phyloP scores from a whole-genome alignment of 2,888 invertebrate genomes.

The Carpatolechia fugitivella region DNA sequence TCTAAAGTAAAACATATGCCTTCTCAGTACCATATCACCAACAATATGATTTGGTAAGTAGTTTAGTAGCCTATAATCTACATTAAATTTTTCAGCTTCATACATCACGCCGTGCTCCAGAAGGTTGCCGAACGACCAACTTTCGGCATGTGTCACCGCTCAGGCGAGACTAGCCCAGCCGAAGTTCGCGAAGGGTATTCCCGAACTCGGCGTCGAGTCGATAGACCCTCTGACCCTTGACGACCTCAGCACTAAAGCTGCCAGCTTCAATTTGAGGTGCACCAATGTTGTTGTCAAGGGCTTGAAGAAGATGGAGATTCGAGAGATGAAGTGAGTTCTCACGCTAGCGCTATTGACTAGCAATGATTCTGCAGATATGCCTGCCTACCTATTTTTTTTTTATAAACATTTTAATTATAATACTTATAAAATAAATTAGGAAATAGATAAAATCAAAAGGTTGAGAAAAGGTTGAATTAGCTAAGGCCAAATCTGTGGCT shows the following conservation, averaged over 20 bases:
- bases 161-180: constrained; percentile 20
- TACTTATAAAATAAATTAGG: too few relatives aligned
- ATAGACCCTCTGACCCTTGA: constrained; percentile 25
- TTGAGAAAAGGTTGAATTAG: too few relatives aligned
- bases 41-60: too few relatives aligned
- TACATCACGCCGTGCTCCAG: constrained; percentile 24
- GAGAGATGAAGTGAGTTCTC: constrained; percentile 24
- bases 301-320: constrained; percentile 24
- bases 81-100: constrained; percentile 17
- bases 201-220: constrained; percentile 24
- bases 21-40: too few relatives aligned
- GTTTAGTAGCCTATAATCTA: neutral
- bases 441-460: too few relatives aligned
- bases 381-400: too few relatives aligned
- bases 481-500: too few relatives aligned
- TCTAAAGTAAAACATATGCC: too few relatives aligned
- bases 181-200: constrained; percentile 24
- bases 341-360: neutral
- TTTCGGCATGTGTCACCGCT: constrained; percentile 23
- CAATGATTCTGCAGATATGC: too few relatives aligned
- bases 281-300: constrained; percentile 28
- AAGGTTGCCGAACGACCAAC: constrained; percentile 17
- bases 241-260: constrained; percentile 23
- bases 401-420: too few relatives aligned
- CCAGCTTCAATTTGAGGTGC: constrained; percentile 25